Percentiles rank a stretch among this genome's conserved stretches.
phyloP scores from a whole-genome alignment of 2,797 vertebrate species.

The Lithobates pipiens region DNA sequence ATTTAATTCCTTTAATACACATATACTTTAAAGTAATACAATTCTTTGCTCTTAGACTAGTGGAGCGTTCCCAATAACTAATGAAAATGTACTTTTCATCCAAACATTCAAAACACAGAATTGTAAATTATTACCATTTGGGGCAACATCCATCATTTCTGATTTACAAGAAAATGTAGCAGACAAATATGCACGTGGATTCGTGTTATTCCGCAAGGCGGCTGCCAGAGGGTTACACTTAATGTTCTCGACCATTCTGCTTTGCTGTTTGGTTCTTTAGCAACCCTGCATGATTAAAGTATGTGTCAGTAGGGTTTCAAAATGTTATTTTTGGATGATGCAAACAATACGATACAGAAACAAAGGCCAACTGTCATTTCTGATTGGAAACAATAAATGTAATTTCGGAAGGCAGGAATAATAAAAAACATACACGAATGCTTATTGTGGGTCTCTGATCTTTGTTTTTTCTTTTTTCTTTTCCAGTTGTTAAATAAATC shows the following conservation, averaged over 20 bases:
- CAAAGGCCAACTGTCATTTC: conserved; percentile 68
- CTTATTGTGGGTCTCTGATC: conserved; percentile 69
- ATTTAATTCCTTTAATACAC: background rate
- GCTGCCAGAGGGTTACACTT: conserved; percentile 38
- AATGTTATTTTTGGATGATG: conserved; percentile 69
- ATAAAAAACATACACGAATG: conserved; percentile 68
- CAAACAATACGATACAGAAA: conserved; percentile 63
- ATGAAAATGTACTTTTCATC: conserved; percentile 24
- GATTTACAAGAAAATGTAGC: conserved; percentile 47
- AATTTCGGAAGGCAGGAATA: conserved; percentile 68
- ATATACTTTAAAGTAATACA: background rate
- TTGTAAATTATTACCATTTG: conserved; percentile 48
- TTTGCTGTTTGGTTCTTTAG: conserved; percentile 64
- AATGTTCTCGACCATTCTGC: conserved; percentile 52
- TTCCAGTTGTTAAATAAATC: conserved; percentile 69
- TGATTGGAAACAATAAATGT: conserved; percentile 72
- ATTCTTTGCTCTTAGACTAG: background rate
- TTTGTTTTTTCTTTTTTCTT: conserved; percentile 57
- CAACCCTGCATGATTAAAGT: conserved; percentile 64
- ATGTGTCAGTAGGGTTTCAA: conserved; percentile 58
- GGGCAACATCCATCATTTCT: conserved; percentile 46
- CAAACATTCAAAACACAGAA: conserved; percentile 24
- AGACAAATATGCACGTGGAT: conserved; percentile 34
- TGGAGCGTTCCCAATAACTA: conserved; percentile 17
- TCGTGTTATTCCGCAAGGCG: background rate